Conservation (phyloP, 2,888 invertebrate genomes). For the Resseliella maxima region DNA sequence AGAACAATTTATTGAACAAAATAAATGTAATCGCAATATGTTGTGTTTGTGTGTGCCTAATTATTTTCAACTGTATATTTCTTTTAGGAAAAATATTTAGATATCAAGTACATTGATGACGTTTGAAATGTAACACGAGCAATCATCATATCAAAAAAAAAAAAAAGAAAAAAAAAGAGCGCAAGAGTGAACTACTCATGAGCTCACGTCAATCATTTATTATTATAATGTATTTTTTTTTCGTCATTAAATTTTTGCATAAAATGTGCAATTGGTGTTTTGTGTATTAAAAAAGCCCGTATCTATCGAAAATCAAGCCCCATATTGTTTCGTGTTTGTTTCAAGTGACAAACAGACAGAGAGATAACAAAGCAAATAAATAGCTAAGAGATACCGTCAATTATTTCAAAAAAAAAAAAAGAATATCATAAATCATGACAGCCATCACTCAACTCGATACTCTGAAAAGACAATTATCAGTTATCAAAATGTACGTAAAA, state of each 20-base stretch:
- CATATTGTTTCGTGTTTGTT: too few species aligned
- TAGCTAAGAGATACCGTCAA: not conserved
- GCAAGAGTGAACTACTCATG: not conserved
- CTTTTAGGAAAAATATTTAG: slow-evolving; percentile 57
- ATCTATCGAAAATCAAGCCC: too few species aligned
- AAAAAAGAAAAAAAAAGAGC: not conserved
- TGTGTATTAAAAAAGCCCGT: too few species aligned
- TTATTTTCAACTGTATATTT: not conserved
- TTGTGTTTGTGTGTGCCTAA: not conserved
- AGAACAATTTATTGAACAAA: too few species aligned
- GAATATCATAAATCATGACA: slow-evolving; percentile 48
- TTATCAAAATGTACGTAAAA: slow-evolving; percentile 39
- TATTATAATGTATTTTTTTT: not conserved
- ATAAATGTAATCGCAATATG: too few species aligned
- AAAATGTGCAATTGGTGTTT: too few species aligned
- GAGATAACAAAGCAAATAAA: not conserved
- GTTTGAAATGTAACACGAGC: slow-evolving; percentile 54
- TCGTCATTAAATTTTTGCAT: too few species aligned
- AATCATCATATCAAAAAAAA: too few species aligned
- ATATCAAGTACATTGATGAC: slow-evolving; percentile 58
- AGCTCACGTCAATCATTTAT: not conserved
- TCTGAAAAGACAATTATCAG: not conserved
- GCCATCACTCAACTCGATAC: not conserved
- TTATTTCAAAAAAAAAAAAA: not conserved
- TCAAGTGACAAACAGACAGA: not conserved